These are phyloP conservation scores for Axea sp. DNA, from an alignment of 2,888 invertebrate species.

Conservation along the genomic window DNA sequence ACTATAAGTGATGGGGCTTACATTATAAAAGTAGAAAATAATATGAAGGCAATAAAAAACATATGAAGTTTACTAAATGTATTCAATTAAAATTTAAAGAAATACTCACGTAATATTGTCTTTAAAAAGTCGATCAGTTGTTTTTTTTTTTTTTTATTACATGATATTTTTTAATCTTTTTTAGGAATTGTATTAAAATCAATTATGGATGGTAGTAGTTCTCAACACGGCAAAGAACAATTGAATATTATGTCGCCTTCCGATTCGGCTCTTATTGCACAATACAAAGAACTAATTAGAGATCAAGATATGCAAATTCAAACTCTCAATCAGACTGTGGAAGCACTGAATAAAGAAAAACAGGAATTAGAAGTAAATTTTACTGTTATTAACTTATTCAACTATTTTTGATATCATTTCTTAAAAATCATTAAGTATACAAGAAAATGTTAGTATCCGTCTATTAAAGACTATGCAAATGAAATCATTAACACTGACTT, in stretches of 20 bases:
- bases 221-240: constrained; percentile 67
- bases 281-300: constrained; percentile 94
- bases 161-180: constrained; percentile 37
- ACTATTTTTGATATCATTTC: not conserved
- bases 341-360: constrained; percentile 70
- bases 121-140: too few relatives aligned
- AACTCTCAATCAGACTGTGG: constrained; percentile 76
- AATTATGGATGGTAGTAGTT: constrained; percentile 74
- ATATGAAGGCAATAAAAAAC: too few relatives aligned
- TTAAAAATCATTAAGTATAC: too few relatives aligned
- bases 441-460: too few relatives aligned
- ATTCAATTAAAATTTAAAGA: too few relatives aligned
- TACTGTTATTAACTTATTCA: too few relatives aligned
- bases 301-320: constrained; percentile 90
- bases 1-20: too few relatives aligned
- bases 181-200: constrained; percentile 81
- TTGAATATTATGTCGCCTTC: constrained; percentile 67
- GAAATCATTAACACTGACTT: too few relatives aligned
- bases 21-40: too few relatives aligned
- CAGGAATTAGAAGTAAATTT: constrained; percentile 69
- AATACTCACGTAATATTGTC: too few relatives aligned
- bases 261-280: constrained; percentile 81
- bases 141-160: not conserved
- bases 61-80: too few relatives aligned
- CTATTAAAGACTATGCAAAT: too few relatives aligned